Base-by-base conservation (phyloP, 1,140 invertebrate genomes). In the Lamellibrachia luymesi region DNA sequence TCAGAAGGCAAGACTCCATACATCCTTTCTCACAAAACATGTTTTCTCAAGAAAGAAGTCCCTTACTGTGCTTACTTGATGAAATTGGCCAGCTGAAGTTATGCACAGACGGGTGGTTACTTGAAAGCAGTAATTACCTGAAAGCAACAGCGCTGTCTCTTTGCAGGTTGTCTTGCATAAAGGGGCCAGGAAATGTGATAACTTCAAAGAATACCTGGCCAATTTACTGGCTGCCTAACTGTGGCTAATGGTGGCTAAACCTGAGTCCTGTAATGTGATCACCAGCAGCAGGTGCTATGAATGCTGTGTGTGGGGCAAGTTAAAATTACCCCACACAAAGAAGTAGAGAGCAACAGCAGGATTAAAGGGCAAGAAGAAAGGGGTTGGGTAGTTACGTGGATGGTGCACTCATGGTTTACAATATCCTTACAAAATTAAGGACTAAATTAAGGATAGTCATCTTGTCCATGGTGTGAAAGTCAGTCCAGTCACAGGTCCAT, bases 211-310 rank as follows among this genome's bases (percentile, higher is more conserved):
- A 80, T 80, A 80, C 64, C 64, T 80, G 64, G 64, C 64, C 64
- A 80, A 80, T 80, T 80, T 80, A 80, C 64, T 80, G 64, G 64
- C 64, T 80, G 64, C 64, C 64, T 80, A 80, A 80, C 64, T 80
- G 64, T 80, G 64, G 64, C 64, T 80, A 80, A 80, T 80, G 64
- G 64, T 80, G 64, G 25, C 64, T 80, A 80, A 80, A 80, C 25
- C 13, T 0, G 64, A 80, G 64, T 80, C 25, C 64, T 80, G 64
- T 10, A 80, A 80, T 22, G 13, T 80, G 64, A 80, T 4, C 64
- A 10, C 64, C 25, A 13, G 13, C 2, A 22, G 64, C 64, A 80
- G 64, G 64, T 80, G 64, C 64, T 80, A 22, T 80, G 64, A 80
- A 80, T 80, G 13, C 64, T 17, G 64, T 22, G 64, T 6, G 64